Evolutionary conservation across 2,113 vertebrate genomes (phyloP), one percentile per base, ranked within the genome.

Genomic region (Callionymus lyra): DNA sequence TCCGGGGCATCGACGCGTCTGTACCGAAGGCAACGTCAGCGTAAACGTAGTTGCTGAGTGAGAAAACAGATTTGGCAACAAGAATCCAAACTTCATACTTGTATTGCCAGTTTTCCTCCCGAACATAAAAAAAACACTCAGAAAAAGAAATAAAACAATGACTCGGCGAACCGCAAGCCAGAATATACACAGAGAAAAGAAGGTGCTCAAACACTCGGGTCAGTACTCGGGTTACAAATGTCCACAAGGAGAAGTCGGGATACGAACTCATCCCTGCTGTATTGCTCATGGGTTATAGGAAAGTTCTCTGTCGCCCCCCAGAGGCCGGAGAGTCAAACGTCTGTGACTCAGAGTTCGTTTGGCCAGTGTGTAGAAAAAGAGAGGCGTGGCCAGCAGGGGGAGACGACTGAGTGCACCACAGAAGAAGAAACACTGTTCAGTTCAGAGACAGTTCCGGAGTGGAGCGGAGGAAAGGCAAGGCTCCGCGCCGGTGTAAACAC

Each of bases 1-100:
- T 27, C 8, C 21, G 21, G 4, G 21, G 21, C 21, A 8, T 8
- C 21, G 21, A 5, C 21, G n/a, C n/a, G n/a, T n/a, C 31, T 45
- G 31, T 80, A 72, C 75, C 80, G 73, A 83, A 85, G 83, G 81
- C 84, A 82, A 80, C 71, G 44, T 72, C 65, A 76, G 68, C 68
- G 65, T 72, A 47, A 53, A 52, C 47, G 54, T 34, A 34, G 16
- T 54, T 65, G n/a, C 77, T 79, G 67, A 70, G 79, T 76, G 79
- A 47, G 65, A 80, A 72, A 76, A 77, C 34, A 16, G 38, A 68
- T 83, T 85, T 86, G 81, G 80, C 76, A 81, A 74, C 80, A 60
- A 31, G 61, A 65, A 54, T 43, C 44, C 45, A 65, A 56, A 65
- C 34, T 41, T 10, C 13, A 38, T 52, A 83, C 43, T 68, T 77